Conservation (phyloP, 2,888 invertebrate genomes). For the Meiosimyza decipiens region DNA sequence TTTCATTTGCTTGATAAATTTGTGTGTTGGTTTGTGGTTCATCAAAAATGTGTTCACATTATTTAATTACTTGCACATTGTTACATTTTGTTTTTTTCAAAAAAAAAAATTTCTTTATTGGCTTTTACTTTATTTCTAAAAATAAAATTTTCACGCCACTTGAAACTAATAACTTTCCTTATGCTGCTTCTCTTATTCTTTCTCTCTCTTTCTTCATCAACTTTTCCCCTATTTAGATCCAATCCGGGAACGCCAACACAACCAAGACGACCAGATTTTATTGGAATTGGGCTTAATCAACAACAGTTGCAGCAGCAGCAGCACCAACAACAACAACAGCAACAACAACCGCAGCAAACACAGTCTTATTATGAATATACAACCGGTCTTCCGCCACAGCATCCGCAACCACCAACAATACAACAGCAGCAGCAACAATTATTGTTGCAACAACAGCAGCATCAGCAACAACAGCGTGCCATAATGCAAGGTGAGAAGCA, state of each 20-base stretch:
- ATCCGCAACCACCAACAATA: constrained; percentile 65
- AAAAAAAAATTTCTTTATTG: not conserved
- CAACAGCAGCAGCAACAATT: constrained; percentile 63
- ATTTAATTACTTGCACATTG: constrained; percentile 4
- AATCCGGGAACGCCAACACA: constrained; percentile 93
- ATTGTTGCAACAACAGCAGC: constrained; percentile 56
- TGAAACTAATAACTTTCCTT: not conserved
- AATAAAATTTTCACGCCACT: not conserved
- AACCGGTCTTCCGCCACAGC: constrained; percentile 63
- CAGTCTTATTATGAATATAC: constrained; percentile 67
- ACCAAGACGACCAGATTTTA: constrained; percentile 88
- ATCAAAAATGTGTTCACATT: not conserved
- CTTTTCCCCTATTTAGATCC: constrained; percentile 74
- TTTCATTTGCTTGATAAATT: too few relatives aligned
- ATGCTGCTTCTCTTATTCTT: not conserved
- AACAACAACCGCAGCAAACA: constrained; percentile 55
- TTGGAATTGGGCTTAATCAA: constrained; percentile 79
- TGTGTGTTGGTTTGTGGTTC: constrained; percentile 16
- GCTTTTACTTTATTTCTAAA: constrained; percentile 15
- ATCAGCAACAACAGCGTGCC: constrained; percentile 57
- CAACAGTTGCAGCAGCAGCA: constrained; percentile 43
- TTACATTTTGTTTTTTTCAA: not conserved
- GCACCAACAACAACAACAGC: constrained; percentile 58
- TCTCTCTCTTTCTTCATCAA: not conserved
- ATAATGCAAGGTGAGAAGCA: constrained; percentile 58